A percentile compares a stretch with the other conserved stretches of the same genome.
Conservation (phyloP, 2,888 invertebrate species). For the Oegoconia quadripuncta region DNA sequence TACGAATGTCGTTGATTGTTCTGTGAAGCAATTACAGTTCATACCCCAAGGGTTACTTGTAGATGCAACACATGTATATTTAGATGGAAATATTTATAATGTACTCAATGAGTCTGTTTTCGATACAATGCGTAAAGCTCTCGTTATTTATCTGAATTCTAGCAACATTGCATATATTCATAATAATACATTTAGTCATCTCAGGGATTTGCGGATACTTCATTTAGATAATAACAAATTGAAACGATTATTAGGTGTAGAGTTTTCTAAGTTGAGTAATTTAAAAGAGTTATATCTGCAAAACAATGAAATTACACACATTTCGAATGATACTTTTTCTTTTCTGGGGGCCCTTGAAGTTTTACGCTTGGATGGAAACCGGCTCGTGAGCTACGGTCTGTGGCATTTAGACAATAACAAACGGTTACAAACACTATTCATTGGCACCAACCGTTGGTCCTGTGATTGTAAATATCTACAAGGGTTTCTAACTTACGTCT, state of each 20-base stretch:
- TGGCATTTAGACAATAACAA: slow-evolving; percentile 87
- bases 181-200: slow-evolving; percentile 91
- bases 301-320: slow-evolving; percentile 88
- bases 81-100: slow-evolving; percentile 93
- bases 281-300: slow-evolving; percentile 92
- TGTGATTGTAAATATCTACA: slow-evolving; percentile 94
- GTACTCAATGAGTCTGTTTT: slow-evolving; percentile 81
- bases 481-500: slow-evolving; percentile 88
- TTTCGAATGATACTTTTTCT: slow-evolving; percentile 89
- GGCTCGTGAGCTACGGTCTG: slow-evolving; percentile 87
- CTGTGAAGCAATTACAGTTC: slow-evolving; percentile 84
- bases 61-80: slow-evolving; percentile 94
- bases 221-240: slow-evolving; percentile 93
- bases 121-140: slow-evolving; percentile 63
- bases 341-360: slow-evolving; percentile 88
- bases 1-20: slow-evolving; percentile 95
- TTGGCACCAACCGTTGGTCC: slow-evolving; percentile 92
- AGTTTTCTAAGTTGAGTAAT: slow-evolving; percentile 89
- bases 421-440: slow-evolving; percentile 84
- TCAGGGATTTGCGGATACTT: slow-evolving; percentile 86
- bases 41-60: slow-evolving; percentile 91
- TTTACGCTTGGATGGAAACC: slow-evolving; percentile 91
- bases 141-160: slow-evolving; percentile 89
- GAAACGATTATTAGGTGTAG: slow-evolving; percentile 86
- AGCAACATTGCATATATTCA: slow-evolving; percentile 89